phyloP scores from a whole-genome alignment of 2,888 invertebrate species.

The Escarpia spicata region DNA sequence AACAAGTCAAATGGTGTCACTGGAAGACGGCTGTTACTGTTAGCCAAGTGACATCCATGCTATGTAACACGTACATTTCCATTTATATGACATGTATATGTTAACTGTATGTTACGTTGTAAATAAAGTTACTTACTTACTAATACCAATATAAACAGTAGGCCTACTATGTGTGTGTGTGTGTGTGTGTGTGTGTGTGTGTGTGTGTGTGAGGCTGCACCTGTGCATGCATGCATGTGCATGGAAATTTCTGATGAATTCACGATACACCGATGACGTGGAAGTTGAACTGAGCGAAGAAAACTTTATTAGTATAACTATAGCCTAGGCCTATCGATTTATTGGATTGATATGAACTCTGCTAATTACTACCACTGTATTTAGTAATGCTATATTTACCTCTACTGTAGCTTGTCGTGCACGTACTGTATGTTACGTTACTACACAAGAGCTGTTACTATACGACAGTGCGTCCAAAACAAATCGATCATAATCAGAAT shows the following conservation, averaged over 20 bases:
- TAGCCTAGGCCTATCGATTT: background rate
- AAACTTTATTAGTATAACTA: too few relatives aligned
- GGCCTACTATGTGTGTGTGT: too few relatives aligned
- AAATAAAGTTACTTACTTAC: too few relatives aligned
- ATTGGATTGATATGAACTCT: background rate
- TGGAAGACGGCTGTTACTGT: too few relatives aligned
- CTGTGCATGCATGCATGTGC: background rate
- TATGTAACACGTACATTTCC: too few relatives aligned
- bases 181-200: constrained; percentile 7
- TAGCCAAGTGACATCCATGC: too few relatives aligned
- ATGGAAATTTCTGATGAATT: too few relatives aligned
- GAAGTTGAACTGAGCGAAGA: background rate
- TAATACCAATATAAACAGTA: too few relatives aligned
- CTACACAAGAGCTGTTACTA: background rate
- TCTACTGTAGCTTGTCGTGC: background rate
- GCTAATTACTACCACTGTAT: background rate
- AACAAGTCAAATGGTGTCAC: too few relatives aligned
- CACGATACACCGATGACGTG: background rate
- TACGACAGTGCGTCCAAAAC: background rate
- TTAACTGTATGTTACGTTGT: too few relatives aligned
- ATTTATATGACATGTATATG: too few relatives aligned
- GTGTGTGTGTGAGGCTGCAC: background rate
- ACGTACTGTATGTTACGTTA: background rate
- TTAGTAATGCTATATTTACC: background rate
- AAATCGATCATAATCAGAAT: background rate